A percentile compares a stretch with the other conserved stretches of the same genome.
These are phyloP conservation scores for Zeus faber DNA, from an alignment of 2,113 vertebrate species.

Conservation along the genomic window DNA sequence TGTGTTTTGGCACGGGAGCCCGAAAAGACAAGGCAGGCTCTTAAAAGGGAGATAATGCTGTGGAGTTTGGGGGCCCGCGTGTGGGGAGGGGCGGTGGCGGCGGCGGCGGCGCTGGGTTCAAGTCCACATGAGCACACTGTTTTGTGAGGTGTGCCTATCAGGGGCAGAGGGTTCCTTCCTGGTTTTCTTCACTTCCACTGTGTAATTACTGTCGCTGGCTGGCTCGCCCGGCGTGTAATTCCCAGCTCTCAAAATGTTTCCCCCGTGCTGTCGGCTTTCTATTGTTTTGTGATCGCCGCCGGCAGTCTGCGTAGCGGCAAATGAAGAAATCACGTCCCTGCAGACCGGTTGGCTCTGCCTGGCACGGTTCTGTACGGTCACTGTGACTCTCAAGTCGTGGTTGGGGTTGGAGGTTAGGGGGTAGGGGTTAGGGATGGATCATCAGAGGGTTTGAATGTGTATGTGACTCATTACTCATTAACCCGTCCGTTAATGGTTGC, in stretches of 20 bases:
- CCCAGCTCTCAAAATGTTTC: slow-evolving; percentile 62
- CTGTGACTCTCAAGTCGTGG: too few relatives aligned
- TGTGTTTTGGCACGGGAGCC: slow-evolving; percentile 56
- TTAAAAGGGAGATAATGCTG: too few relatives aligned
- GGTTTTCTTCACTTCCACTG: slow-evolving; percentile 67
- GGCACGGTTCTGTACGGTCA: too few relatives aligned
- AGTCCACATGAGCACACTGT: slow-evolving; percentile 36
- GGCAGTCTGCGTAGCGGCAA: slow-evolving; percentile 30
- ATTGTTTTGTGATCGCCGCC: slow-evolving; percentile 58
- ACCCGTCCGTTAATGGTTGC: too few relatives aligned
- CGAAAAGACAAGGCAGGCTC: too few relatives aligned
- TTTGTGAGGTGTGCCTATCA: slow-evolving; percentile 72
- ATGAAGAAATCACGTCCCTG: slow-evolving; percentile 24
- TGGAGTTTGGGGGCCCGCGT: slow-evolving; percentile 40
- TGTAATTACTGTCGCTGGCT: slow-evolving; percentile 65
- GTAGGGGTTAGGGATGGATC: too few relatives aligned
- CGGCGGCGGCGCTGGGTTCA: slow-evolving; percentile 34
- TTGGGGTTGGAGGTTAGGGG: too few relatives aligned
- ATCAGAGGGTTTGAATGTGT: too few relatives aligned
- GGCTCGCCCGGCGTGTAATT: slow-evolving; percentile 44
- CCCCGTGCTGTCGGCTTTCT: slow-evolving; percentile 65
- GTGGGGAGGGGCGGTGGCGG: slow-evolving; percentile 30
- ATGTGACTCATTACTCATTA: too few relatives aligned
- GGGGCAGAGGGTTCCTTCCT: slow-evolving; percentile 74
- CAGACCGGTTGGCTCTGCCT: too few relatives aligned